phyloP scores from a whole-genome alignment of 2,797 vertebrate species.

The Microctenopoma stevenorrisi region DNA sequence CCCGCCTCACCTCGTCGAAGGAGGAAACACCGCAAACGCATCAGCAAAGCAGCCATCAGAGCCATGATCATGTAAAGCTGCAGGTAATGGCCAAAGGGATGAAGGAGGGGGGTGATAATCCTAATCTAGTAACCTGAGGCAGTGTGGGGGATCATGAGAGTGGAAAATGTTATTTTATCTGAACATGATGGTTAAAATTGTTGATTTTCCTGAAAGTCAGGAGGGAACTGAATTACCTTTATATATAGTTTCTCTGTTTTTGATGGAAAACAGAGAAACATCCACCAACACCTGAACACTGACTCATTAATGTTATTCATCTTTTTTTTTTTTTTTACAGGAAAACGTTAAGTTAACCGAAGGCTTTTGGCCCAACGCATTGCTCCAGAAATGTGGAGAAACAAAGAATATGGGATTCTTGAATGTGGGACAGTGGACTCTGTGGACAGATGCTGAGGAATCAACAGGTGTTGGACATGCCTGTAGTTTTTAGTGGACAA shows the following conservation, averaged over 20 bases:
- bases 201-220: too few species aligned
- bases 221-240: too few species aligned
- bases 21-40: slow-evolving; percentile 79
- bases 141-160: neutral
- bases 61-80: slow-evolving; percentile 82
- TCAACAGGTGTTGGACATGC: slow-evolving; percentile 2
- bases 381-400: slow-evolving; percentile 34
- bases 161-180: neutral
- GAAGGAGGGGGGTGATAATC: neutral
- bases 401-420: slow-evolving; percentile 31
- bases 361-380: slow-evolving; percentile 21
- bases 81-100: slow-evolving; percentile 44
- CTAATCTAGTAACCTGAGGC: neutral
- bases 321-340: slow-evolving; percentile 32
- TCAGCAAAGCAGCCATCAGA: slow-evolving; percentile 83
- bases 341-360: slow-evolving; percentile 29
- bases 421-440: slow-evolving; percentile 16
- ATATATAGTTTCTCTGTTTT: too few species aligned
- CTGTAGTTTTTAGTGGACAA: slow-evolving; percentile 19
- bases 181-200: neutral
- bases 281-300: too few species aligned
- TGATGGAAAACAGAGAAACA: neutral
- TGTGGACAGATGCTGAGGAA: slow-evolving; percentile 8
- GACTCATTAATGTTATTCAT: neutral
- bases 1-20: slow-evolving; percentile 69